phyloP scores from a whole-genome alignment of 2,113 vertebrate species.

The Oncorhynchus clarkii region DNA sequence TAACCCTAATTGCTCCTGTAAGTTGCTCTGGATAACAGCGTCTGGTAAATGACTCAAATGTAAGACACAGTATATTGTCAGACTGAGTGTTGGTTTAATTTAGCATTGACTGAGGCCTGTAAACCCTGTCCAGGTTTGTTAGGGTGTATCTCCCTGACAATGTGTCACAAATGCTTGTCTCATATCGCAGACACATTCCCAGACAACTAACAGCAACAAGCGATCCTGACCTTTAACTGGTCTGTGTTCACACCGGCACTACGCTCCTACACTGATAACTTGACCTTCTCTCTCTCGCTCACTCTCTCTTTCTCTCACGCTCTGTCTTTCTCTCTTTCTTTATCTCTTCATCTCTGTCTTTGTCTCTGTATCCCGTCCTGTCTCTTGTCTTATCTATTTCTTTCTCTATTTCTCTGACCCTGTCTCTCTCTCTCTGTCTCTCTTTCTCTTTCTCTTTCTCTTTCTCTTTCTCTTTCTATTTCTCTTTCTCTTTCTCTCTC shows the following conservation, averaged over 20 bases:
- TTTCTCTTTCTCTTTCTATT: too few species aligned
- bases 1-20: too few species aligned
- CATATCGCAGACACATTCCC: background rate
- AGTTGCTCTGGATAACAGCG: too few species aligned
- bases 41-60: too few species aligned
- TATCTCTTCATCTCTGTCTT: background rate
- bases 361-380: background rate
- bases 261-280: background rate
- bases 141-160: background rate
- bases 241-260: background rate
- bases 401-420: background rate
- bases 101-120: background rate
- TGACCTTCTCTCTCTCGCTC: background rate
- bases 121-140: background rate
- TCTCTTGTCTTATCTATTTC: background rate
- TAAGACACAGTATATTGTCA: too few species aligned
- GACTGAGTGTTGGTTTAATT: background rate
- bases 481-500: accelerated
- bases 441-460: accelerated
- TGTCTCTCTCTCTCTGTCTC: too few species aligned
- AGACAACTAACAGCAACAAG: background rate
- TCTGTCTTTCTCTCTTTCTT: background rate
- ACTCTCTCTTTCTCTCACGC: background rate
- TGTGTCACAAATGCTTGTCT: background rate
- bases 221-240: background rate